A percentile compares a stretch with the other conserved stretches of the same genome.
Evolutionary conservation across 2,797 vertebrate genomes (phyloP).

Genomic region (Poeciliopsis infans): DNA sequence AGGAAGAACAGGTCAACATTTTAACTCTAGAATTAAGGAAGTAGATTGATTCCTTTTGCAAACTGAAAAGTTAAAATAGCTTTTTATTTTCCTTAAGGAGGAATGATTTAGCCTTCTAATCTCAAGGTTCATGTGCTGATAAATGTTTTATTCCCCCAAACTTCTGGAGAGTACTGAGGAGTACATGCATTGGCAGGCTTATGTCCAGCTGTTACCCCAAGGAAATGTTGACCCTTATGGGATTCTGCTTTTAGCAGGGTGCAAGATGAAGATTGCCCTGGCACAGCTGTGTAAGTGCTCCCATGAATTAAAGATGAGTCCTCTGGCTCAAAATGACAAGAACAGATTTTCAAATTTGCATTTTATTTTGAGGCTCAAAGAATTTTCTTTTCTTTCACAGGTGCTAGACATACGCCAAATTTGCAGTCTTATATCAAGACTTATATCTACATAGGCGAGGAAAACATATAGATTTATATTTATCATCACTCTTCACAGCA

Average conservation of each 20-base stretch:
- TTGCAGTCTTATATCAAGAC: neutral
- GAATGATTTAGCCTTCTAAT: conserved; percentile 22
- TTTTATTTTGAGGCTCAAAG: conserved; percentile 68
- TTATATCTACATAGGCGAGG: neutral
- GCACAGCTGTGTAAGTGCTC: conserved; percentile 45
- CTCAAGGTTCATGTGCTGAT: conserved; percentile 15
- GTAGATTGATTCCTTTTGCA: neutral
- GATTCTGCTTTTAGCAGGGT: conserved; percentile 55
- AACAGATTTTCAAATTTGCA: conserved; percentile 76
- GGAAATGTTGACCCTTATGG: conserved; percentile 52
- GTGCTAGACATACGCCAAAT: neutral
- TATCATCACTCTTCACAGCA: too few species aligned
- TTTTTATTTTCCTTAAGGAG: conserved; percentile 7
- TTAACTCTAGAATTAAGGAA: neutral
- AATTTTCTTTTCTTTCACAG: conserved; percentile 45
- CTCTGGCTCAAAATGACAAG: conserved; percentile 58
- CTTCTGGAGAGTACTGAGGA: conserved; percentile 8
- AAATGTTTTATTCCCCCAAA: conserved; percentile 19
- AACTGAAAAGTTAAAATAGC: neutral
- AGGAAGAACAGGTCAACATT: neutral
- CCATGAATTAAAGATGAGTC: conserved; percentile 79
- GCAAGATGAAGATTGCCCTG: conserved; percentile 53
- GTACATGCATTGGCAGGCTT: conserved; percentile 13
- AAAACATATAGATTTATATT: neutral
- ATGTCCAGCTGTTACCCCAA: conserved; percentile 55